phyloP scores from a whole-genome alignment of 2,797 vertebrate genomes.

The Perdix hodgsoniae region DNA sequence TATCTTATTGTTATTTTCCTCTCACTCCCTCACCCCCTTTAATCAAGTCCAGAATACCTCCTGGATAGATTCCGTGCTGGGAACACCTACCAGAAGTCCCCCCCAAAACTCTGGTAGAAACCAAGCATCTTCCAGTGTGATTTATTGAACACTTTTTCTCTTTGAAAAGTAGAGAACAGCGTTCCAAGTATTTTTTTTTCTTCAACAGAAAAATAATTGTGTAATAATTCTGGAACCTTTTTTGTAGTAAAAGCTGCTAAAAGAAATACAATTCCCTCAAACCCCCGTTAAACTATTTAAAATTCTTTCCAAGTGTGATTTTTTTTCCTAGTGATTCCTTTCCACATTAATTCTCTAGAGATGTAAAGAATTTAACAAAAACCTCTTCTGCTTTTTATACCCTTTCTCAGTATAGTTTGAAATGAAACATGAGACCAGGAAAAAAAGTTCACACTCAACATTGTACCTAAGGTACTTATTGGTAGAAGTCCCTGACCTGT shows the following conservation, averaged over 20 bases:
- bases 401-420: background rate
- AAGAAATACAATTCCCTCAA: background rate
- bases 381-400: background rate
- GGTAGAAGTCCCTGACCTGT: background rate
- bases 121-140: fast-evolving
- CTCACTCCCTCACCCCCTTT: too few species aligned
- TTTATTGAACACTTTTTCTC: background rate
- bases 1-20: too few species aligned
- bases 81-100: too few species aligned
- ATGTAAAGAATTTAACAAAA: background rate
- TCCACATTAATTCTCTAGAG: background rate
- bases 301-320: background rate
- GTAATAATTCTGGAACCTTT: background rate
- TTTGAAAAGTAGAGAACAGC: background rate
- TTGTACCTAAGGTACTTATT: background rate
- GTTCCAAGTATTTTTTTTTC: background rate
- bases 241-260: background rate
- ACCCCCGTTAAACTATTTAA: background rate
- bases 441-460: background rate
- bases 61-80: too few species aligned
- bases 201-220: background rate
- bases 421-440: background rate
- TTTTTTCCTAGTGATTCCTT: background rate
- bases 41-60: too few species aligned
- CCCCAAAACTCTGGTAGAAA: background rate